Conservation (phyloP, 2,797 vertebrate genomes). For the Sylvilagus floridanus region DNA sequence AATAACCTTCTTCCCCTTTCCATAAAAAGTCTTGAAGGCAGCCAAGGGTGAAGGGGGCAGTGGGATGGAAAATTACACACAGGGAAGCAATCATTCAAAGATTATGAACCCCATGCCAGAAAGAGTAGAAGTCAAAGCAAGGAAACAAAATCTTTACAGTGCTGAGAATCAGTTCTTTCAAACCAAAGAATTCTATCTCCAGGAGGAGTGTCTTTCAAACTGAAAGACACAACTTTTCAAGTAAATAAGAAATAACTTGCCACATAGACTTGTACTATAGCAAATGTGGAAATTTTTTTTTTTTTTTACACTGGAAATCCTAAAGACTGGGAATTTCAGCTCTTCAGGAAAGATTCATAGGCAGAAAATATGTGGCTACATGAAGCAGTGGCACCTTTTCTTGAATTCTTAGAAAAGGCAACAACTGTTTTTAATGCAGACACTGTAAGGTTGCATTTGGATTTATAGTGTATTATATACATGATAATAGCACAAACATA, state of each 20-base stretch:
- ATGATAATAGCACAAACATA: background rate
- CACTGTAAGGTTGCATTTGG: background rate
- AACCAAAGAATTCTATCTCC: conserved; percentile 12
- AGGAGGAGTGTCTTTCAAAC: background rate
- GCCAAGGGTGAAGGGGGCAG: no score
- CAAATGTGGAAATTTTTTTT: background rate
- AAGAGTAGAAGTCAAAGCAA: background rate
- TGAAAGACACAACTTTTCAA: conserved; percentile 17
- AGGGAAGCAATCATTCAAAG: conserved; percentile 24
- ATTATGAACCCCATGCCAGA: background rate
- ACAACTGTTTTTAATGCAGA: background rate
- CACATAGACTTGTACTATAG: background rate
- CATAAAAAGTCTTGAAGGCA: background rate
- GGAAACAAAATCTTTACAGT: background rate
- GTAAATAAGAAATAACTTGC: background rate
- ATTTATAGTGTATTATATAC: conserved; percentile 10
- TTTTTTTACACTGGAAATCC: background rate
- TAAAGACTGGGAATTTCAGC: background rate
- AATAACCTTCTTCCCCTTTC: background rate
- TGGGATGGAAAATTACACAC: background rate
- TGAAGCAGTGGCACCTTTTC: background rate
- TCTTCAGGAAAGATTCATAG: background rate
- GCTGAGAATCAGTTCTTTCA: background rate
- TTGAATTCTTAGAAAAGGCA: background rate
- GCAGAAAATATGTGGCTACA: background rate